Base-by-base conservation (phyloP, 2,888 invertebrate species). In the Tanytarsus gracilentus region DNA sequence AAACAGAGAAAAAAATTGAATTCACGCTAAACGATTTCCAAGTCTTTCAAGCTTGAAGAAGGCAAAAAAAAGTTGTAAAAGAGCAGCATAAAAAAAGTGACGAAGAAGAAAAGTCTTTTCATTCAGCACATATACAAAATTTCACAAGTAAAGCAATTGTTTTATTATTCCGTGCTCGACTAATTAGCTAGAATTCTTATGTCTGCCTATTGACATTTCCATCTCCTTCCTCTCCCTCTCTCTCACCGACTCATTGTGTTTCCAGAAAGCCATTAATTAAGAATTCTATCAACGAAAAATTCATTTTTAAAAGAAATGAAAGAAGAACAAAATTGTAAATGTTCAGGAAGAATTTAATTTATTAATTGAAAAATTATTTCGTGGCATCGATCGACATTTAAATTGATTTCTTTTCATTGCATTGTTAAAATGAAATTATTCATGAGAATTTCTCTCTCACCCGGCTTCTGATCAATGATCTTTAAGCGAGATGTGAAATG, bases 241-340 rank as follows among this genome's bases (percentile, higher is more conserved):
- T 44, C 44, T 11, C 23, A 18, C 9, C 18, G 18, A 11, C 11
- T 23, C 44, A 16, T 44, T 44, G 18, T 44, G 18, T 23, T 44
- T 44, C 44, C 23, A 18, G 9, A 11, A 21, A 16, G 23, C 11
- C 18, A 23, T 55, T 25, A 55, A 55, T 55, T 55, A 55, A 55
- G 39, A 40, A 55, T 55, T 55, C 55, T 25, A 55, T 23, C 27
- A 55, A 55, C 55, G 55, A 55, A 55, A 40, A 55, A 27, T 26
- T 36, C 36, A 21, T 49, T 11, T 26, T 21, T 36, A 40, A 18
- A 21, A 16, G 18, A 36, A n/a, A 11, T 9, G 21, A 11, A 53
- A 8, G 21, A 36, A 16, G 18, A 30, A 33, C 27, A 53, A 33
- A 18, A 11, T 44, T 18, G 16, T 11, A 44, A 44, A 11, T n/a